phyloP scores from a whole-genome alignment of 1,140 invertebrate species.

The Pseudomyrmex concolor region DNA sequence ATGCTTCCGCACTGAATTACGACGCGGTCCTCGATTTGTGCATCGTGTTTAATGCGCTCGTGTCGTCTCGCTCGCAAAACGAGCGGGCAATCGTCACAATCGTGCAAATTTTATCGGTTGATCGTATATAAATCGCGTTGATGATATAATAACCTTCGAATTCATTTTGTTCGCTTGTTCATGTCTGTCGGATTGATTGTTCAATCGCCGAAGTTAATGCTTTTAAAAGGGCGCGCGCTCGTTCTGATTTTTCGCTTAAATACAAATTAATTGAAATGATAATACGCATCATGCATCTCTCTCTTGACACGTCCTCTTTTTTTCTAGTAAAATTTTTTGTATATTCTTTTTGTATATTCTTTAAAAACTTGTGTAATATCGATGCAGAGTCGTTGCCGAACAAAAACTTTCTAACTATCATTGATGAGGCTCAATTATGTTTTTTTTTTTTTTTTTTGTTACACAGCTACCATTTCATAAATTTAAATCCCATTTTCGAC shows the following conservation, averaged over 20 bases:
- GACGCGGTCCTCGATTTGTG: not conserved
- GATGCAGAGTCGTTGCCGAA: conserved; percentile 30
- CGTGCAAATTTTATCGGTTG: conserved; percentile 28
- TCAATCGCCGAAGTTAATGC: not conserved
- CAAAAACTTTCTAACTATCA: conserved; percentile 44
- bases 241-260: conserved; percentile 13
- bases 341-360: too few relatives aligned
- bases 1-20: conserved; percentile 31
- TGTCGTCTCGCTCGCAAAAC: not conserved
- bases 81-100: conserved; percentile 14
- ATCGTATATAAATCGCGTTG: conserved; percentile 19
- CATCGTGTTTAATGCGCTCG: conserved; percentile 19
- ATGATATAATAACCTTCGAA: not conserved
- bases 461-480: conserved; percentile 19
- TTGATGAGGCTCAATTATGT: conserved; percentile 59
- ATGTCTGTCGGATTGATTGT: not conserved
- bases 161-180: conserved; percentile 13
- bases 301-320: too few relatives aligned
- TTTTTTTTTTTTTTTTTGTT: conserved; percentile 13
- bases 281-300: too few relatives aligned
- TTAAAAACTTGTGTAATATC: too few relatives aligned
- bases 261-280: not conserved
- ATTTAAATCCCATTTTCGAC: conserved; percentile 60
- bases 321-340: too few relatives aligned
- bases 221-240: not conserved